Percentiles rank a stretch among this genome's conserved stretches.
Evolutionary conservation across 64 coral and sea anemone genomes (phyloP).

Genomic region (Trachythela sp.): DNA sequence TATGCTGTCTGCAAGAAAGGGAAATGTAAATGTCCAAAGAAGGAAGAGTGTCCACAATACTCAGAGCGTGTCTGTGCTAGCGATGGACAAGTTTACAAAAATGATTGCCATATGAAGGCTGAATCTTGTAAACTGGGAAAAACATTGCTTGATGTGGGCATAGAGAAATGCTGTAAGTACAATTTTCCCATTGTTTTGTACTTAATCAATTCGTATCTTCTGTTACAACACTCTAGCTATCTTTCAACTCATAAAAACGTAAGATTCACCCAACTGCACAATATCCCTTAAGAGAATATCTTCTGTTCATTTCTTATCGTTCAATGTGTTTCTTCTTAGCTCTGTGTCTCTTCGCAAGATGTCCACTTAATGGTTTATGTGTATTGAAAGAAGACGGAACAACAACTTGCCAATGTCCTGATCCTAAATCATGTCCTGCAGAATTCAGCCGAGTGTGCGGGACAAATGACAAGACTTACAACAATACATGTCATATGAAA

Average conservation of each 20-base stretch:
- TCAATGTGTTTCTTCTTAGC: constrained; percentile 7
- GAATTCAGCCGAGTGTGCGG: constrained; percentile 64
- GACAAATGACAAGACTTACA: constrained; percentile 61
- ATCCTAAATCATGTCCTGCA: constrained; percentile 15
- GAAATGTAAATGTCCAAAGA: constrained; percentile 45
- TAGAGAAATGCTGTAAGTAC: constrained; percentile 54
- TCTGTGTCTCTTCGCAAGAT: constrained; percentile 60
- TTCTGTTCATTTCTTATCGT: no score
- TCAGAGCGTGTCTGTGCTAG: constrained; percentile 44
- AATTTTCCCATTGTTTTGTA: neutral
- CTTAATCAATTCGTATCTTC: neutral
- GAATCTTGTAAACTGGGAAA: constrained; percentile 32
- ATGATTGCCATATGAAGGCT: constrained; percentile 57
- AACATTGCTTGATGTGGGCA: constrained; percentile 24
- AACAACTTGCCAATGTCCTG: constrained; percentile 64
- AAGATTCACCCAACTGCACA: no score
- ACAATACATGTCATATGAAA: constrained; percentile 51
- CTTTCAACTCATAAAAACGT: no score
- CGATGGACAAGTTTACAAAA: constrained; percentile 38
- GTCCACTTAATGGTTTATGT: constrained; percentile 63
- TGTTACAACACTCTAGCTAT: no score
- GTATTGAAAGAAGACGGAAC: constrained; percentile 38
- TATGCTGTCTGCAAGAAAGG: constrained; percentile 24
- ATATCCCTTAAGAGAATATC: no score
- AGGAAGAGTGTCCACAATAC: constrained; percentile 21